A percentile compares a stretch with the other conserved stretches of the same genome.
Conservation (phyloP, 1,140 invertebrate species). For the Penaeus vannamei region DNA sequence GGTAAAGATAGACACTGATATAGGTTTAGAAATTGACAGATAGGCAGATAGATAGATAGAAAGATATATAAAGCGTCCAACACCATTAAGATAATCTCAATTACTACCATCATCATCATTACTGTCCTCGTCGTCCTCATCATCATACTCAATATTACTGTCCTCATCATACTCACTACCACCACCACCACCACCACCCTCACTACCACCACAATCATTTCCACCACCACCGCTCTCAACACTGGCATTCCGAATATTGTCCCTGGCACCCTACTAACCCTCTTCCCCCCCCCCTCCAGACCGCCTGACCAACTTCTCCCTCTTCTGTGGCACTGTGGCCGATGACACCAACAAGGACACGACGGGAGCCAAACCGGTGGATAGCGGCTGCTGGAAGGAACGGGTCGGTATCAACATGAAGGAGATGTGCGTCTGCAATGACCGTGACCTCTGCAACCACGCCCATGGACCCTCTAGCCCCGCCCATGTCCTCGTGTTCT, state of each 20-base stretch:
- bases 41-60: not conserved
- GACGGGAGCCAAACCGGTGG: too few relatives aligned
- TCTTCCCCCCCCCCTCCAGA: not conserved
- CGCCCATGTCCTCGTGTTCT: not conserved
- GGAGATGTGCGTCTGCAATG: constrained; percentile 35
- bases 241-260: not conserved
- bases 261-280: not conserved
- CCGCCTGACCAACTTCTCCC: constrained; percentile 38
- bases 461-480: not conserved
- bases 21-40: not conserved
- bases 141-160: too few relatives aligned
- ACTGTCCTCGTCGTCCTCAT: too few relatives aligned
- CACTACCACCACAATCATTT: not conserved
- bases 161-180: too few relatives aligned
- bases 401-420: constrained; percentile 17
- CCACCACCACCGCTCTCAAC: not conserved
- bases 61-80: too few relatives aligned
- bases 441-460: not conserved
- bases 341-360: not conserved
- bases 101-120: too few relatives aligned
- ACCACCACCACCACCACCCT: not conserved
- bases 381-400: constrained; percentile 2
- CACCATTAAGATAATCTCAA: too few relatives aligned
- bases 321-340: constrained; percentile 40
- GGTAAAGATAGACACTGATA: not conserved